Conservation (phyloP, 2,797 vertebrate genomes). For the Eulemur albifrons region DNA sequence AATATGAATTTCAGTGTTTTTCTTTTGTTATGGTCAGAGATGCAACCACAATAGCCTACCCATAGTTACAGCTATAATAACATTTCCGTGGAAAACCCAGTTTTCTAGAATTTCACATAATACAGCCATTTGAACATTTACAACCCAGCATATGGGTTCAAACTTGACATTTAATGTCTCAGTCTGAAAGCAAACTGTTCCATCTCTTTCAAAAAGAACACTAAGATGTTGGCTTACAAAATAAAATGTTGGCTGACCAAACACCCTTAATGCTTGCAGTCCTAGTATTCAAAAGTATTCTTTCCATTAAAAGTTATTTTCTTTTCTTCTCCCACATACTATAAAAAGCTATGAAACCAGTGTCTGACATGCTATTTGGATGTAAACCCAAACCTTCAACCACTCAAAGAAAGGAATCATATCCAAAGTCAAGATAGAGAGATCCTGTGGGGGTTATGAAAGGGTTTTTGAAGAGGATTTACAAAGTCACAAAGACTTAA, state of each 20-base stretch:
- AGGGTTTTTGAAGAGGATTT: neutral
- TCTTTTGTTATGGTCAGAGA: neutral
- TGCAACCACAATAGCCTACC: neutral
- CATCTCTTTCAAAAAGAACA: neutral
- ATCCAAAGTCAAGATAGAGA: neutral
- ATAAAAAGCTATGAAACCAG: neutral
- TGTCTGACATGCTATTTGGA: neutral
- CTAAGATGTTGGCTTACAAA: constrained; percentile 26
- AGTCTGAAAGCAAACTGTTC: constrained; percentile 44
- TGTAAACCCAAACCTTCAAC: neutral
- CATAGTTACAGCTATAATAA: neutral
- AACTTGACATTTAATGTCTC: constrained; percentile 33
- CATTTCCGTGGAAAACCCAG: neutral
- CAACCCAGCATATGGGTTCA: constrained; percentile 9
- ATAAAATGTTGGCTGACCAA: neutral
- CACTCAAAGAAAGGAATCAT: neutral
- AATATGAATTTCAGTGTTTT: neutral
- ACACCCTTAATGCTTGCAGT: neutral
- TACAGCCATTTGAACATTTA: constrained; percentile 1
- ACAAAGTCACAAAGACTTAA: neutral
- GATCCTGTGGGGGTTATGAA: neutral
- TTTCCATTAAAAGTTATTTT: constrained; percentile 43
- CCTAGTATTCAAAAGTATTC: constrained; percentile 15
- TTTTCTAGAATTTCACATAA: constrained; percentile 46
- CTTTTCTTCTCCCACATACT: neutral